Base-by-base conservation (phyloP, 2,797 vertebrate species). In the Chromobotia macracanthus region DNA sequence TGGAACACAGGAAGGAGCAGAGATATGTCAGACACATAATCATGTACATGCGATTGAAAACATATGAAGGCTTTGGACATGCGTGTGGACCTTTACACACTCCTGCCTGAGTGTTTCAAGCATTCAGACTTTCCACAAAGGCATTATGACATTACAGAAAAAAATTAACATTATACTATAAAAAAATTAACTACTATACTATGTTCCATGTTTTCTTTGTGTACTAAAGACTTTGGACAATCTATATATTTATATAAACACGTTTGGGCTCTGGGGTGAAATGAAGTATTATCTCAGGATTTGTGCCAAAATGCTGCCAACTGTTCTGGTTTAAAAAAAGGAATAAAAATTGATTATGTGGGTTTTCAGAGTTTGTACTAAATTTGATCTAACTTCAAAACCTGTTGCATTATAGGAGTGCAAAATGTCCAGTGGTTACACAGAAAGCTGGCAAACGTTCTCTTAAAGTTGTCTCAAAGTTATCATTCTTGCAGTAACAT, bases 11-110 rank as follows among this genome's bases (percentile, higher is more conserved):
- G 69, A 70, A 64, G 55, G 63, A 63, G 50, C 72, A 79, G 75
- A 18, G 72, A 72, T 75, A 80, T 82, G 79, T 84, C 71, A 80
- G 68, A 65, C 63, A 74, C 80, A 69, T 83, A 86, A 85, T 85
- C 84, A 87, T 81, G 73, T 81, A 75, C 15, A 13, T 69, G 50
- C 55, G 67, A 88, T 88, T 84, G 71, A 72, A 88, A 88, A 84
- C 86, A 87, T 81, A 86, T 85, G 84, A 85, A 81, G 56, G 31
- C 63, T 56, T 72, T 68, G 56, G 58, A 82, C 75, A 82, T 67
- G 63, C 75, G 73, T 44, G 66, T 53, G 56, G 64, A 53, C 31
- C 53, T 50, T 73, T 74, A n/a, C 63, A 46, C 69, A 61, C 13
- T 53, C 65, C 18, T 44, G n/a, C 12, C n/a, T n/a, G n/a, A 68